Conservation (phyloP, 2,797 vertebrate genomes). For the Sorex maritimensis region DNA sequence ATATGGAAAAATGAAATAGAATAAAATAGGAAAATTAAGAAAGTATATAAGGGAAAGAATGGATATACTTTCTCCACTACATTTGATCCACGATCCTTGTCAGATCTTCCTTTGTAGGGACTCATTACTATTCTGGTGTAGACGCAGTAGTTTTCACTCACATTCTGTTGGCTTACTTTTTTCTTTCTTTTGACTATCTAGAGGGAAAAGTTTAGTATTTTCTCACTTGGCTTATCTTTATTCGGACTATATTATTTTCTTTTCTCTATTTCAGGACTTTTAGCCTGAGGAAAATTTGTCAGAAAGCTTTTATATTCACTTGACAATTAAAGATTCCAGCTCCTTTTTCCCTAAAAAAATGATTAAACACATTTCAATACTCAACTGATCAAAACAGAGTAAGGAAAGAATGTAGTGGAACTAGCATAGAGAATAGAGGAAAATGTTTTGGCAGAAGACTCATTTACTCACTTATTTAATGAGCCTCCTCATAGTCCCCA, state of each 20-base stretch:
- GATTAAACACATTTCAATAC: conserved; percentile 27
- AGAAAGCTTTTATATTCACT: conserved; percentile 69
- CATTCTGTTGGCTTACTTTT: neutral
- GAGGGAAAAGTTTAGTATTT: conserved; percentile 41
- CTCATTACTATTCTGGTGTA: conserved; percentile 18
- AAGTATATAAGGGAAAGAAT: neutral
- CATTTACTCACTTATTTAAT: neutral
- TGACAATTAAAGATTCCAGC: conserved; percentile 63
- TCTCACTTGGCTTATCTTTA: conserved; percentile 64
- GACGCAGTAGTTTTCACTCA: neutral
- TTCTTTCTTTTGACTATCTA: conserved; percentile 20
- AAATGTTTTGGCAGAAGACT: neutral
- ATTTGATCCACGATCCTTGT: conserved; percentile 10
- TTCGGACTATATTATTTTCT: conserved; percentile 58
- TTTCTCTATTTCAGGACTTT: conserved; percentile 51
- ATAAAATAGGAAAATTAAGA: conserved; percentile 36
- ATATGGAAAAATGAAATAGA: neutral
- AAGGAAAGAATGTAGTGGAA: neutral
- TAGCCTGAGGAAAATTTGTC: conserved; percentile 47
- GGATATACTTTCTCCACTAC: neutral
- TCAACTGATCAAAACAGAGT: conserved; percentile 4
- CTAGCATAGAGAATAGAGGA: neutral
- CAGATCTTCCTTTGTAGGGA: neutral
- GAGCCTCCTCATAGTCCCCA: neutral
- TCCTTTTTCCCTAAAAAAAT: conserved; percentile 26